Evolutionary conservation across 2,797 vertebrate genomes (phyloP), one percentile per base, ranked within the genome.

Genomic region (Lates japonicus): DNA sequence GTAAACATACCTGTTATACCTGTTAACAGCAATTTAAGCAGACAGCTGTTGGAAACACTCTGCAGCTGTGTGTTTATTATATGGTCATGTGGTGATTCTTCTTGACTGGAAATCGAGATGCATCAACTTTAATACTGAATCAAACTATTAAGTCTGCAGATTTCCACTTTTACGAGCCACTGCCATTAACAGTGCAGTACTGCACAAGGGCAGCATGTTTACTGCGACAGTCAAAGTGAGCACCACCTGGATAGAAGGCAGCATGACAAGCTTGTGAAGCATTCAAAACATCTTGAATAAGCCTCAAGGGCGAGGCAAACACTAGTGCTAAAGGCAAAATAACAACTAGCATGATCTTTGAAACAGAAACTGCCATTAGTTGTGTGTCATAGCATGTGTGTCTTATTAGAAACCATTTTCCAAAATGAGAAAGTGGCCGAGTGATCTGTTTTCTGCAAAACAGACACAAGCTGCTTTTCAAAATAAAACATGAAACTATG

Each of bases 221-320:
- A 60, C 25, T 58, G 60, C 8, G 55, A 66, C 49, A 52, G 29
- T 61, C 46, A 51, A 22, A 88, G 44, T 22, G 58, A 80, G 52
- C 48, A 59, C 49, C 69, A 80, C 71, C 82, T 76, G 70, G 49
- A 39, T 44, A 31, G 25, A 70, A 51, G 44, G 75, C 20, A 69
- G 74, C 31, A 35, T 49, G 55, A 76, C 63, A 76, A 51, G 76
- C 49, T 78, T 52, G 74, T 60, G 31, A 87, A 82, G 60, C 70
- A 87, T 83, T 87, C 64, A 5, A 87, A 89, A 88, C 33, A 76
- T 86, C 48, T 35, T 49, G 11, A 75, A 20, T 14, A 57, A 52
- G 52, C 78, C 86, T 80, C 25, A 29, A 29, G 25, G 25, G 25
- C 0, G 4, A 84, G 86, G 83, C 82, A 33, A 69, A 16, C n/a